Evolutionary conservation across 1,140 invertebrate genomes (phyloP), one percentile per base, ranked within the genome.

Genomic region (Halesus radiatus): DNA sequence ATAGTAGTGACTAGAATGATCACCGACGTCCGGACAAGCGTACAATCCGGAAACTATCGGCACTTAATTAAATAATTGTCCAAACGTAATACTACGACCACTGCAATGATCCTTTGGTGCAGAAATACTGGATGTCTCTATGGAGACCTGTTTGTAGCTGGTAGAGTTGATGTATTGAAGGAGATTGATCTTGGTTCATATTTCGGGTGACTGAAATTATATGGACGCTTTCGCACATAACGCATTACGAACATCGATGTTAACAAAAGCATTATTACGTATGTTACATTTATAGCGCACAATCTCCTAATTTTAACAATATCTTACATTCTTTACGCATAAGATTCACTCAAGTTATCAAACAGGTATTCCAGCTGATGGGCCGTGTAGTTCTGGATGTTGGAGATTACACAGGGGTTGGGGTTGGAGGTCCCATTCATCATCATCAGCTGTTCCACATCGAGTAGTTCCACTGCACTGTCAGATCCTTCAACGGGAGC

Each of bases 281-380:
- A 72, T 74, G 72, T 45, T 76, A 60, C 50, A 54, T 26, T n/a
- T 62, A 85, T 87, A 88, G 88, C 86, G 88, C 87, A 88, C 87
- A 53, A 80, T 75, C 78, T 80, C 54, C 78, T 56, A 60, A 60
- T 80, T 68, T 70, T 45, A 32, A 62, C 73, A 78, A 32, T 66
- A 79, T 83, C 85, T 86, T 84, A 85, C 45, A 22, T 56, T 26
- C 45, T 84, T 87, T 85, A 92, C 85, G 91, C 90, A 86, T 92
- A 92, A 62, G 91, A 89, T 85, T 92, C 90, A 87, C 91, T 92
- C 85, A 92, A 85, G 84, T 91, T 88, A 84, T 92, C 91, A 86
- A 92, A 89, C 82, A 91, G 87, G 85, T 91, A 92, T 85, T 89
- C 90, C 83, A 91, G 87, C 85, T 88, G 89, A 64, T 85, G 87